A percentile compares a stretch with the other conserved stretches of the same genome.
Conservation (phyloP, 2,797 vertebrate genomes). For the Urophycis tenuis region DNA sequence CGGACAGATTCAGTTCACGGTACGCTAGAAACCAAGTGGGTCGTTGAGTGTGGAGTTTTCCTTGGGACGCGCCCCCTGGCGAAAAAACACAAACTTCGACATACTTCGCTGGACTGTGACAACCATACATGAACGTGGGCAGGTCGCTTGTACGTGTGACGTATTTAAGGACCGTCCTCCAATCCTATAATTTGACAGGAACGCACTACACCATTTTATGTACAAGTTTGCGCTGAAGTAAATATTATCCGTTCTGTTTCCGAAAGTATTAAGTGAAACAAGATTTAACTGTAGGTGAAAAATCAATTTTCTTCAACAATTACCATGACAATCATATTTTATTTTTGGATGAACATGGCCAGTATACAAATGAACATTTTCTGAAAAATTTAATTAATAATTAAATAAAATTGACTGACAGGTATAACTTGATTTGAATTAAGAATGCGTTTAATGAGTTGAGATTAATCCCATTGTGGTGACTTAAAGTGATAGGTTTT, state of each 20-base stretch:
- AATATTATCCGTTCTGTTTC: not conserved
- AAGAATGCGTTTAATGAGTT: not conserved
- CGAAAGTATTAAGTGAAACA: not conserved
- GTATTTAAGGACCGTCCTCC: not conserved
- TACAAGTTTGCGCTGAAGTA: not conserved
- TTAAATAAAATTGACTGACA: not conserved
- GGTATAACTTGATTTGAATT: not conserved
- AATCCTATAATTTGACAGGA: not conserved
- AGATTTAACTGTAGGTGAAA: not conserved
- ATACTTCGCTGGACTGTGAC: slow-evolving; percentile 33
- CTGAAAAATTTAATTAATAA: not conserved
- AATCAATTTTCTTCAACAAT: not conserved
- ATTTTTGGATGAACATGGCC: not conserved
- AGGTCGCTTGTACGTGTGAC: not conserved
- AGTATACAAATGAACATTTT: not conserved
- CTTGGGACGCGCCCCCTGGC: slow-evolving; percentile 60
- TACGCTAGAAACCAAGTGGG: slow-evolving; percentile 51
- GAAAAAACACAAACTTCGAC: slow-evolving; percentile 37
- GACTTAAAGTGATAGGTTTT: not conserved
- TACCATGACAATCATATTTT: not conserved
- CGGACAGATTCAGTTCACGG: slow-evolving; percentile 70
- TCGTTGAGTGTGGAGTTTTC: slow-evolving; percentile 42
- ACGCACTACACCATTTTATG: not conserved
- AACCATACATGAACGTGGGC: not conserved
- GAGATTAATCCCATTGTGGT: not conserved